These are phyloP conservation scores for Reticulitermes lucifugus DNA, from an alignment of 2,888 invertebrate species.

Conservation along the genomic window DNA sequence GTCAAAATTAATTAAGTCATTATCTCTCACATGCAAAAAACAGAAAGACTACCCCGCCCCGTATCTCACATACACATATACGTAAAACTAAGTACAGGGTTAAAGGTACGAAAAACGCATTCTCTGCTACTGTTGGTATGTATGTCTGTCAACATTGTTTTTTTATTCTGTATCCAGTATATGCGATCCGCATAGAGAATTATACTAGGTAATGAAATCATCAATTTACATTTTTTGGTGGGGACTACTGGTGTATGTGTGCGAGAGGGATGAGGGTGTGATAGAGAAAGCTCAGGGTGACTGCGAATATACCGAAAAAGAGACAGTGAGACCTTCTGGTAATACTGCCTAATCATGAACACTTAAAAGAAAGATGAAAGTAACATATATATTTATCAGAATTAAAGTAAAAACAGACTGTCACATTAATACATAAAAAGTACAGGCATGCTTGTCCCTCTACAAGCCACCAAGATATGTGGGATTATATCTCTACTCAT, in stretches of 20 bases:
- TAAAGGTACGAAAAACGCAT: constrained; percentile 43
- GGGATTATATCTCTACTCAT: too few species aligned
- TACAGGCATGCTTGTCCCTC: too few species aligned
- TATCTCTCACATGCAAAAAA: constrained; percentile 33
- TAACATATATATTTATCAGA: too few species aligned
- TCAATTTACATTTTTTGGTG: constrained; percentile 52
- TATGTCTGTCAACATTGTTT: constrained; percentile 40
- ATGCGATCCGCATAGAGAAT: constrained; percentile 45
- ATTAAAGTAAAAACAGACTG: too few species aligned
- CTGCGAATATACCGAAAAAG: background rate
- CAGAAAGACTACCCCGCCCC: constrained; percentile 30
- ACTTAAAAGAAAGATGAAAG: background rate
- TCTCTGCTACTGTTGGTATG: constrained; percentile 34
- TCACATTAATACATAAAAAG: too few species aligned
- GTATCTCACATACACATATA: constrained; percentile 37
- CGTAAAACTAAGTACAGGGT: constrained; percentile 42
- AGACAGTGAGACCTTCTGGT: background rate
- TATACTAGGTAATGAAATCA: constrained; percentile 51
- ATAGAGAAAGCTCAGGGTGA: constrained; percentile 30
- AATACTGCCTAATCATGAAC: constrained; percentile 27
- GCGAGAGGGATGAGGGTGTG: constrained; percentile 34
- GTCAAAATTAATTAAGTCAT: constrained; percentile 43
- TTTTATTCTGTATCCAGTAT: constrained; percentile 38
- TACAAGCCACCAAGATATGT: too few species aligned
- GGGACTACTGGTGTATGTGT: constrained; percentile 37